These are phyloP conservation scores for Poeciliopsis infans DNA, from an alignment of 2,797 vertebrate genomes.

Conservation along the genomic window DNA sequence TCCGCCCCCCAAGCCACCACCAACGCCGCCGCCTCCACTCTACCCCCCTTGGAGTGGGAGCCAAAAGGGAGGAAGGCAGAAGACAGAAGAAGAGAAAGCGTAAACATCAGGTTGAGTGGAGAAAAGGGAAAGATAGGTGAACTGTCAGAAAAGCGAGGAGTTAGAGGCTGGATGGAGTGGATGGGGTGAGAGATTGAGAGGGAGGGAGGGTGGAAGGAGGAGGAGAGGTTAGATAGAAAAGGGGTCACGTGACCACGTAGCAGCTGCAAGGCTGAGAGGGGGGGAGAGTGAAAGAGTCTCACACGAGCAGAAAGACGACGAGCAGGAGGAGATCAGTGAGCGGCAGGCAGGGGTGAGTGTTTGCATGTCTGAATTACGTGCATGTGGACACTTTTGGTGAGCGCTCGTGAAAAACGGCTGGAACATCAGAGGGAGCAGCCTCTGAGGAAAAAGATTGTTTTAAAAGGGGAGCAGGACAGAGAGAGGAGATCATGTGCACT, in stretches of 20 bases:
- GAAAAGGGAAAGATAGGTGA: conserved; percentile 59
- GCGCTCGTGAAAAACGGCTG: conserved; percentile 17
- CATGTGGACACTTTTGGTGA: conserved; percentile 62
- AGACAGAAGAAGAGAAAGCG: conserved; percentile 46
- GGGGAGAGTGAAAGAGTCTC: conserved; percentile 71
- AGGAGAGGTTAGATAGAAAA: conserved; percentile 48
- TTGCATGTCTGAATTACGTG: conserved; percentile 70
- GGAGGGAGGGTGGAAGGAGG: conserved; percentile 30
- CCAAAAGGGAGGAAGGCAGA: conserved; percentile 49
- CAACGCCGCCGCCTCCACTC: conserved; percentile 24
- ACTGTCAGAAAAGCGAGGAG: conserved; percentile 50
- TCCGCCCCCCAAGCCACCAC: not conserved
- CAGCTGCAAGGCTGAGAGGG: conserved; percentile 80
- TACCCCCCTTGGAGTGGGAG: conserved; percentile 37
- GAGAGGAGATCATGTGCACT: conserved; percentile 63
- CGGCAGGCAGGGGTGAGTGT: conserved; percentile 73
- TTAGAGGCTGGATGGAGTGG: conserved; percentile 52
- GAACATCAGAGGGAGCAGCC: conserved; percentile 46
- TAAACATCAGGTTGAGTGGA: conserved; percentile 49
- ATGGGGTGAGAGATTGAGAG: conserved; percentile 56
- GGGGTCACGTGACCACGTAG: conserved; percentile 76
- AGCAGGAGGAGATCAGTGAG: conserved; percentile 70
- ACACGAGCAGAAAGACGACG: conserved; percentile 71
- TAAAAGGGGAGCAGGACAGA: conserved; percentile 50
- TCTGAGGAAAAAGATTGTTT: conserved; percentile 48